Evolutionary conservation across 53 echinoderm and acorn worm species (phyloP), one percentile per base, ranked within the genome.

Genomic region (Henricia sp.): DNA sequence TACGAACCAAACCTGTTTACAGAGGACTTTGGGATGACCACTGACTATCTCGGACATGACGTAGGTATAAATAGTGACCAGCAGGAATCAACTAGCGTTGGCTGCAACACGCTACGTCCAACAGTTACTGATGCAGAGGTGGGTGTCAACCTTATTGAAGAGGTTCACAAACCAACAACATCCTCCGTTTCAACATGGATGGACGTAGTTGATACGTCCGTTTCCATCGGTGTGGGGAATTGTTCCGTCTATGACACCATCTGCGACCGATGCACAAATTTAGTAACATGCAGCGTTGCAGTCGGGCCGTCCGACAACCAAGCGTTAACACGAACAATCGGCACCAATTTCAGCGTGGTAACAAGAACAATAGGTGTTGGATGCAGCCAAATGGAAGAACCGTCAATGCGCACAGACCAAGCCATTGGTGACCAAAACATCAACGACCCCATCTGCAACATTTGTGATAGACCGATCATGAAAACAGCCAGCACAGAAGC

Each of bases 351-450:
- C 84, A 90, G 74, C 25, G 59, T 92, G 14, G 23, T 78, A 14
- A 90, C 90, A 38, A 86, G 84, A 52, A 93, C 91, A 19, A 42
- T 95, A 8, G 95, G 95, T 6, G 89, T 91, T 10, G 96, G 96
- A 39, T 87, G 71, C 17, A 65, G 67, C 58, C 73, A 53, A 53
- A 68, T 88, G 11, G 71, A 70, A 8, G 80, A 86, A 26, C 52
- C 50, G 10, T 57, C 80, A 25, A 65, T 76, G 4, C 53, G 69
- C 24, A 71, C 71, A 4, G 85, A 71, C 42, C 59, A 60, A 20
- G 93, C 90, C 0, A 90, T 93, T 2, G 93, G 93, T 44, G 93
- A 93, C 30, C 62, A 77, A 19, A 74, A 86, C 51, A 82, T 93
- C 28, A 86, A 83, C 38, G 93, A 93, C 11, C 44, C 48, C 30